These are phyloP conservation scores for Merodon equestris DNA, from an alignment of 2,888 invertebrate species.

Conservation along the genomic window DNA sequence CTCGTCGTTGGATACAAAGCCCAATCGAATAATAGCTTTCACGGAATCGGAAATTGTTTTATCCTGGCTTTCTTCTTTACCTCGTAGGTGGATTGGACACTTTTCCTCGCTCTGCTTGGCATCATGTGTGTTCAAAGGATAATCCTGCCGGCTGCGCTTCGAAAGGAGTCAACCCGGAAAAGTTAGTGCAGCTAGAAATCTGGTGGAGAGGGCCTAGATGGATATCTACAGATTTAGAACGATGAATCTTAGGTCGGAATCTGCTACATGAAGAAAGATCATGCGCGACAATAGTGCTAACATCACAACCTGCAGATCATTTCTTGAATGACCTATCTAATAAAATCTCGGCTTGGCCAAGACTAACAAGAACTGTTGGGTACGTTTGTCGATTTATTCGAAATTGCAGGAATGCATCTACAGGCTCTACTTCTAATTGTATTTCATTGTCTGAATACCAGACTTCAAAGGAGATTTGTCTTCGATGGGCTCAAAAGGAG, in stretches of 20 bases:
- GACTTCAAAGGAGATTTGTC: neutral
- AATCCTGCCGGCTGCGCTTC: conserved; percentile 68
- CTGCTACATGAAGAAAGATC: neutral
- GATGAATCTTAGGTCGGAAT: neutral
- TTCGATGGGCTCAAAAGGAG: conserved; percentile 7
- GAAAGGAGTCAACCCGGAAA: conserved; percentile 43
- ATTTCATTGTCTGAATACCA: neutral
- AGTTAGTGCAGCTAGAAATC: conserved; percentile 42
- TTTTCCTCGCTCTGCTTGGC: conserved; percentile 42
- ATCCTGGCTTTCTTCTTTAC: too few species aligned
- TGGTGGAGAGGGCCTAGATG: conserved; percentile 70
- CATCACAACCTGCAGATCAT: too few species aligned
- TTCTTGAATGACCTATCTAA: neutral
- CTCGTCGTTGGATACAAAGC: neutral
- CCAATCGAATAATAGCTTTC: conserved; percentile 23
- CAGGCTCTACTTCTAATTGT: neutral
- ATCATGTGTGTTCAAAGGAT: conserved; percentile 54
- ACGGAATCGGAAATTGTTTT: neutral
- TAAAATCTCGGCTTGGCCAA: conserved; percentile 21
- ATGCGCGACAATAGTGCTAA: too few species aligned
- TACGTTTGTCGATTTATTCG: neutral
- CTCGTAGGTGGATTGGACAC: conserved; percentile 66
- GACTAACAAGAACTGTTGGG: neutral
- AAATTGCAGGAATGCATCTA: neutral
- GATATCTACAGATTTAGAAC: neutral